Evolutionary conservation across 1,140 invertebrate genomes (phyloP), one percentile per base, ranked within the genome.

Genomic region (Proctacanthus coquilletti): DNA sequence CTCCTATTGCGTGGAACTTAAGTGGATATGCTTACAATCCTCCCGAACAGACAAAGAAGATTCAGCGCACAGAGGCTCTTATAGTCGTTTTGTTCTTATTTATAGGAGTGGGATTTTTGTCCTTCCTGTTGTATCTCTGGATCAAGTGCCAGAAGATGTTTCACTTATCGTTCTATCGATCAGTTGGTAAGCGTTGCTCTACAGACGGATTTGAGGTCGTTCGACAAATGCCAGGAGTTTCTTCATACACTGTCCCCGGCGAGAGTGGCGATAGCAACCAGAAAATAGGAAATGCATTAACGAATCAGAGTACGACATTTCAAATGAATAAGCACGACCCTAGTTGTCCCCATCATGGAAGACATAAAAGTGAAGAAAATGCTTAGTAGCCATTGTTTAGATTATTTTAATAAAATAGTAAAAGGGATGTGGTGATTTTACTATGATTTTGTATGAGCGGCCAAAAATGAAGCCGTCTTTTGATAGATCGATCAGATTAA

Each of bases 61-160:
- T 46, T 36, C 55, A 58, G 40, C 42, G 50, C 4, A 39, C 48
- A 0, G 45, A 47, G 15, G 55, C 55, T 5, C 23, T 57, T 6
- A 45, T 58, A 13, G 56, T 57, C 11, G 52, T 58, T 1, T 53
- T 58, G 17, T 48, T 58, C 53, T 39, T 58, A 36, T 55, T 55
- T 0, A 18, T 57, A 27, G 54, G 54, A 5, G 54, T 57, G 2
- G 54, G 52, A 0, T 19, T 55, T 17, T 42, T 57, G 19, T 57
- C 56, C 25, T 41, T 58, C 1, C 30, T 57, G 2, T 44, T 58
- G 1, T 58, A 58, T 23, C 29, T 58, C 6, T 58, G 54, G 42
- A 42, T 57, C 13, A 50, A 57, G 36, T 58, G 55, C 25, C 55
- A 57, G 21, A 47, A 52, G 11, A 34, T 57, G 9, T 57, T 57